Base-by-base conservation (phyloP, 2,888 invertebrate species). In the Linnaemya vulpina region DNA sequence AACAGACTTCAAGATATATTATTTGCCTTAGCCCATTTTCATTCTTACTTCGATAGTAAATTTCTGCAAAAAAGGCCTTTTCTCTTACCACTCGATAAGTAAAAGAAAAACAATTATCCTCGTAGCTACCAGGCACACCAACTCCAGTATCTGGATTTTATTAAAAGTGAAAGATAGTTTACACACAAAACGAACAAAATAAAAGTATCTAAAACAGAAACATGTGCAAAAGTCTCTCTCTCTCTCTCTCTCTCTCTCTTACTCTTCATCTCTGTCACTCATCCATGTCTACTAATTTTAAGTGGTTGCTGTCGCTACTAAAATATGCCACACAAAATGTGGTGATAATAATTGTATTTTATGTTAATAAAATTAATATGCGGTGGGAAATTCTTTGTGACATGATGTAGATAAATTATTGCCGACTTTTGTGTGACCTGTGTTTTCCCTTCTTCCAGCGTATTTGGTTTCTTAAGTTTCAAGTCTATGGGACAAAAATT, bases 401-500 rank as follows among this genome's bases (percentile, higher is more conserved):
- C 85, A 85, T 75, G 82, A 78, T 81, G 58, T 49, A 78, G 63
- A 78, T 70, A 78, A 82, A 78, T 84, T 80, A 67, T 49, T 73
- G 53, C 62, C 17, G 25, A 38, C 63, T 67, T 70, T 67, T 55
- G 49, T 74, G 67, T 60, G 73, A 65, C 46, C 71, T 46, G 1
- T 70, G 46, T 55, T 51, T 71, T 71, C 22, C 70, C 43, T 78
- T 78, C 30, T 51, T 30, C 1, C 53, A 67, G 65, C 11, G 40
- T 60, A 7, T 51, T 17, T 51, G n/a, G 35, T 40, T 46, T 49
- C 10, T 40, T 49, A 20, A 51, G 67, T 68, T 70, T 77, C 73
- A 83, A 83, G 82, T 82, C 75, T 82, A 85, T 85, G 85, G 75
- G 85, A 85, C 85, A 85, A 75, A 85, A 85, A 82, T 85, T 85